Evolutionary conservation across 2,888 invertebrate genomes (phyloP).

Genomic region (Hirtodrosophila cameraria): DNA sequence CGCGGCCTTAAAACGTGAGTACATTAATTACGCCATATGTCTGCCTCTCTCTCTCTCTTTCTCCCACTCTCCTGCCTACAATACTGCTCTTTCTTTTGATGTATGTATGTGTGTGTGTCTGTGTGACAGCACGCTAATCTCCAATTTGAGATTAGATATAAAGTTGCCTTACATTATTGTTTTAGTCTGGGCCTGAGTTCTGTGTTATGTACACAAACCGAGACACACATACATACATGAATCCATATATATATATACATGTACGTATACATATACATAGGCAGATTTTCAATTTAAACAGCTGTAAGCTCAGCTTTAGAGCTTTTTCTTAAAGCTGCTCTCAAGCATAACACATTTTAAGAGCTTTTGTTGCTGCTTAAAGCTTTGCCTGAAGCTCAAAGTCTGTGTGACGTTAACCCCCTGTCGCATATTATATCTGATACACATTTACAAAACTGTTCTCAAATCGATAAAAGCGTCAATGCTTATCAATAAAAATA

Average conservation of each 20-base stretch:
- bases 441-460: constrained; percentile 7
- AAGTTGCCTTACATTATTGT: constrained; percentile 61
- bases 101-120: constrained; percentile 34
- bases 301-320: constrained; percentile 17
- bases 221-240: neutral
- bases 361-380: constrained; percentile 22
- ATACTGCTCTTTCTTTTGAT: neutral
- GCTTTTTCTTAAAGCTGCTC: constrained; percentile 50
- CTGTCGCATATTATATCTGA: neutral
- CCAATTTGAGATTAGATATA: constrained; percentile 83
- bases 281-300: neutral
- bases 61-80: constrained; percentile 1
- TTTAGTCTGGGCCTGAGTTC: constrained; percentile 47
- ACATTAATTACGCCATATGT: constrained; percentile 30
- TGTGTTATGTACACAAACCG: constrained; percentile 3
- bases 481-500: constrained; percentile 39
- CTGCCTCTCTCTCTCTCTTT: constrained; percentile 21
- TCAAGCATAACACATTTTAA: constrained; percentile 14
- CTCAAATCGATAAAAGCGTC: constrained; percentile 53
- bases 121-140: constrained; percentile 73
- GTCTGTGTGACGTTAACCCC: constrained; percentile 13
- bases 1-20: constrained; percentile 75
- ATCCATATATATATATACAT: neutral
- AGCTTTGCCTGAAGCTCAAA: constrained; percentile 48
- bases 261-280: neutral